A percentile compares a stretch with the other conserved stretches of the same genome.
These are phyloP conservation scores for Perdix hodgsoniae DNA, from an alignment of 2,797 vertebrate genomes.

Conservation along the genomic window DNA sequence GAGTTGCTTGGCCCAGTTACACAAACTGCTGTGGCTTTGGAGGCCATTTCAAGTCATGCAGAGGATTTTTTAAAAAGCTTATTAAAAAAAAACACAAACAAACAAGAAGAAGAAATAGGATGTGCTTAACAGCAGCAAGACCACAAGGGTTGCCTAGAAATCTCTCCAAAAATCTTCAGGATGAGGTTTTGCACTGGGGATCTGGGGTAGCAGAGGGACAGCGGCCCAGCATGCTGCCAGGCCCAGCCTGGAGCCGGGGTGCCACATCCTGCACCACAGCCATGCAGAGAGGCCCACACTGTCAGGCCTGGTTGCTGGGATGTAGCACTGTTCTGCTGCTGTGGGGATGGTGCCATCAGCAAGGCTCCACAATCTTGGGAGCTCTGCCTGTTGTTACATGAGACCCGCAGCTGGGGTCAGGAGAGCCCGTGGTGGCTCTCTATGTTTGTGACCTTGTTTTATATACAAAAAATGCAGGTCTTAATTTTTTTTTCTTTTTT, in stretches of 20 bases:
- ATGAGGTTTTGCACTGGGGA: not conserved
- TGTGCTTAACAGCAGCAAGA: not conserved
- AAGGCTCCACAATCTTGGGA: not conserved
- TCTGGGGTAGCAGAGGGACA: accelerated
- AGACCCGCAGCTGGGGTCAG: accelerated
- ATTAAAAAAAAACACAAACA: not conserved
- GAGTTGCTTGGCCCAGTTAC: not conserved
- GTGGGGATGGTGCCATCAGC: not conserved
- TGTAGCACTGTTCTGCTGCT: accelerated
- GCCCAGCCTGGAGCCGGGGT: not conserved
- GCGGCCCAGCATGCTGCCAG: not conserved
- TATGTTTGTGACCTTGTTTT: accelerated
- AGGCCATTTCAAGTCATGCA: not conserved
- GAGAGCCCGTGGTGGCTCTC: not conserved
- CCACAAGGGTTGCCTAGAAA: not conserved
- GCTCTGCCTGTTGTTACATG: not conserved
- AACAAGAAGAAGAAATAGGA: too few species aligned
- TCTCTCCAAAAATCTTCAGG: not conserved
- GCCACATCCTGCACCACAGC: too few species aligned
- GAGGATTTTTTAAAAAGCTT: not conserved
- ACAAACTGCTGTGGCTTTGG: not conserved
- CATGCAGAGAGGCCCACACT: accelerated
- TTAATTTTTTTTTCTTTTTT: not conserved
- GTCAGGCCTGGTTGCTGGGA: accelerated
- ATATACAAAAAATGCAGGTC: accelerated